Conservation (phyloP, 2,888 invertebrate genomes). For the Smittia aterrima region DNA sequence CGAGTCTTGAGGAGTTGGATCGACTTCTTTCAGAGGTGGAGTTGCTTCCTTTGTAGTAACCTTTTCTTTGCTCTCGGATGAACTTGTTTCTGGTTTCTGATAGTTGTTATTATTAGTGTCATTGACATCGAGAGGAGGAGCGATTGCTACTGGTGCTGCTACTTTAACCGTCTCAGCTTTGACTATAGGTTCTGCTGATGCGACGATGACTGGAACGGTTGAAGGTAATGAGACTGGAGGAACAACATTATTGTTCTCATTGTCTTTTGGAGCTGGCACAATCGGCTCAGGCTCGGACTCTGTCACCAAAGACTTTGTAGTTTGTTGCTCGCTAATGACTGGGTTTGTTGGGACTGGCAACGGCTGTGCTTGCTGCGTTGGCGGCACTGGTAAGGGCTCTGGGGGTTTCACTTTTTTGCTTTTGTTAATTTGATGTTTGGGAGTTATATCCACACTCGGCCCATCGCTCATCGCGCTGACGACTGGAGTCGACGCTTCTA, state of each 20-base stretch:
- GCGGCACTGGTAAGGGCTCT: constrained; percentile 45
- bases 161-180: neutral
- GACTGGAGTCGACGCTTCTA: constrained; percentile 58
- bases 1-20: constrained; percentile 42
- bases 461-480: constrained; percentile 71
- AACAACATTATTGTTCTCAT: neutral
- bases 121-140: constrained; percentile 47
- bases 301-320: neutral
- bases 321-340: neutral
- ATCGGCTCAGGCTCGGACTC: neutral
- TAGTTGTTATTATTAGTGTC: constrained; percentile 55
- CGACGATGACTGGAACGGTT: constrained; percentile 30
- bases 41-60: constrained; percentile 51
- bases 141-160: constrained; percentile 29
- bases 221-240: neutral
- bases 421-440: constrained; percentile 45
- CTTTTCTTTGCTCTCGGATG: constrained; percentile 53
- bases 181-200: neutral
- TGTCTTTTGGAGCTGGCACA: constrained; percentile 22
- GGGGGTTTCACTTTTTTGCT: constrained; percentile 48
- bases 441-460: constrained; percentile 55
- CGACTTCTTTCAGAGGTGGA: constrained; percentile 38
- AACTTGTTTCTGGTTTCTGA: constrained; percentile 48
- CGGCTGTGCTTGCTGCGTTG: constrained; percentile 26
- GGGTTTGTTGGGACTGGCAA: neutral